Conservation (phyloP, 2,888 invertebrate genomes). For the Sarcophaga variegata region DNA sequence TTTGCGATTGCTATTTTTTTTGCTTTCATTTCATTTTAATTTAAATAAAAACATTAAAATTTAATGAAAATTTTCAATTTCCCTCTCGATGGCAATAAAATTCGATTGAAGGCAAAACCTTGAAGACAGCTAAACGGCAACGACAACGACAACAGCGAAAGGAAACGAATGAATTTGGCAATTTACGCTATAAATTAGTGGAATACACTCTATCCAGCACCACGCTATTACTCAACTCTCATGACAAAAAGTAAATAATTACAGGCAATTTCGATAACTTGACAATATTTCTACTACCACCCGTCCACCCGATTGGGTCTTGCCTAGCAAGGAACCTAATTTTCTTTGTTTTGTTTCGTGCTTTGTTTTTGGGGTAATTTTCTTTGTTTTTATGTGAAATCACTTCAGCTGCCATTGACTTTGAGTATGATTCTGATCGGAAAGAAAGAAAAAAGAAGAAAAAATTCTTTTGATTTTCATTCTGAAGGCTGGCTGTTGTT, state of each 20-base stretch:
- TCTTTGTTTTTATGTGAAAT: no score
- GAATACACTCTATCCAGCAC: background rate
- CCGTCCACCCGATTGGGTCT: no score
- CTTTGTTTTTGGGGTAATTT: background rate
- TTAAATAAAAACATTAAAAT: constrained; percentile 20
- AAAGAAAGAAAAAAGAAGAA: background rate
- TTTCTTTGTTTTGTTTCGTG: background rate
- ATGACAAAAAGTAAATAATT: background rate
- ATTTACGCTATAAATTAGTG: constrained; percentile 13
- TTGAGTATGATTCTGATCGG: no score
- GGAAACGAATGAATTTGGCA: constrained; percentile 2
- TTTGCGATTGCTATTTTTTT: background rate
- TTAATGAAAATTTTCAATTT: constrained; percentile 33
- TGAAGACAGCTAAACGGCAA: background rate
- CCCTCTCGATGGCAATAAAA: constrained; percentile 30
- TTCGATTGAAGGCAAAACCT: background rate
- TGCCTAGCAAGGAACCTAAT: background rate
- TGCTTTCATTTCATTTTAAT: background rate
- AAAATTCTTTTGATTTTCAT: background rate
- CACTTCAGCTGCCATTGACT: no score
- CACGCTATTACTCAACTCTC: no score
- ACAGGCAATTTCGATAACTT: constrained; percentile 13
- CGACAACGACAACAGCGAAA: background rate
- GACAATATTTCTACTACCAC: no score
- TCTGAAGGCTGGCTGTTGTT: background rate